Percentiles rank a stretch among this genome's conserved stretches.
These are phyloP conservation scores for Pterophyllum scalare DNA, from an alignment of 2,113 vertebrate genomes.

Conservation along the genomic window DNA sequence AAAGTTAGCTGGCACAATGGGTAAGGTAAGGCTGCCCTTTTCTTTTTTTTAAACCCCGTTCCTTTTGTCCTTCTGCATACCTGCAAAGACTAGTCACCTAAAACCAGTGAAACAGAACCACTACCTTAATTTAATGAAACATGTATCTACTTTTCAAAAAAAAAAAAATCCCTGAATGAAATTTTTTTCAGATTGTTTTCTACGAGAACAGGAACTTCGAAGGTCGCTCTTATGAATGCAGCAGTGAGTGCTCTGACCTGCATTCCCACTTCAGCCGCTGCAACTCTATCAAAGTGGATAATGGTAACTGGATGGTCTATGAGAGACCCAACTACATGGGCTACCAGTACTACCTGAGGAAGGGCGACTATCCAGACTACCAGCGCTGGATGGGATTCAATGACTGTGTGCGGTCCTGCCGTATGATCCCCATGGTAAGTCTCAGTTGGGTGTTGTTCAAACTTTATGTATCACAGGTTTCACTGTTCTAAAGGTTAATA, in stretches of 20 bases:
- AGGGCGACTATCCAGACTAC: conserved; percentile 78
- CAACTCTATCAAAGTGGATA: conserved; percentile 80
- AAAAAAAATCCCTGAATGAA: neutral
- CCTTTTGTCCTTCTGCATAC: conserved; percentile 27
- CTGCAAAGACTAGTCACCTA: neutral
- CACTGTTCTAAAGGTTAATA: neutral
- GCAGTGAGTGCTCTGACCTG: conserved; percentile 68
- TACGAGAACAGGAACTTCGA: conserved; percentile 80
- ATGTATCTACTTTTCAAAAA: neutral
- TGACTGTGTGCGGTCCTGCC: conserved; percentile 77
- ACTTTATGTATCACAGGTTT: neutral
- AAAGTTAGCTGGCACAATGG: conserved; percentile 67
- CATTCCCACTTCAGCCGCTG: conserved; percentile 80
- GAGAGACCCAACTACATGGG: conserved; percentile 76
- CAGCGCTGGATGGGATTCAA: conserved; percentile 81
- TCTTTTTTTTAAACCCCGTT: neutral
- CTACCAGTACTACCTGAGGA: conserved; percentile 78
- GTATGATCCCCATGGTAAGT: conserved; percentile 71
- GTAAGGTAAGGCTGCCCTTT: conserved; percentile 72
- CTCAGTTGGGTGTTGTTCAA: neutral
- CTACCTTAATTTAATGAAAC: neutral
- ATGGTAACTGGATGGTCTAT: conserved; percentile 78
- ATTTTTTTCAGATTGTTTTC: conserved; percentile 73
- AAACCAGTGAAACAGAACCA: conserved; percentile 5
- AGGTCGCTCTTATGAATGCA: conserved; percentile 78